Conservation (phyloP, 2,113 vertebrate species). For the Tragelaphus scriptus region DNA sequence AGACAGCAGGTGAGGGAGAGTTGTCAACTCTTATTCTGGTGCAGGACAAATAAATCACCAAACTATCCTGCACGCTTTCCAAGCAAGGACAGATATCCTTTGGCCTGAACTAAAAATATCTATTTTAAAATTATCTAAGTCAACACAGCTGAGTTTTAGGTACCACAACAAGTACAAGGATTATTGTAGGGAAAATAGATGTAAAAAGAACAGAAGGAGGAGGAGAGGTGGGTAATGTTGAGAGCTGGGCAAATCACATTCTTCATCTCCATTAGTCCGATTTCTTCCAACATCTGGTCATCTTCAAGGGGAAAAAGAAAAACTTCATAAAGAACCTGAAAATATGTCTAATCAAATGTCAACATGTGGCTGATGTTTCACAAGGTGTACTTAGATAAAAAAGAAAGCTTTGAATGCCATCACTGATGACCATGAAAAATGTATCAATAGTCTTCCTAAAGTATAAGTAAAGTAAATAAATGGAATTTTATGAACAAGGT, state of each 20-base stretch:
- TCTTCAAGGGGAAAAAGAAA: not conserved
- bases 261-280: not conserved
- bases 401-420: not conserved
- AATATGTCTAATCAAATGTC: constrained; percentile 36
- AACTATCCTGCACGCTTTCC: not conserved
- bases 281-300: not conserved
- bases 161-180: not conserved
- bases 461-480: not conserved
- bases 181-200: not conserved
- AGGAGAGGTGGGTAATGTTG: not conserved
- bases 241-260: not conserved
- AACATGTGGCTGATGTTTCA: not conserved
- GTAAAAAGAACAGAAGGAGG: not conserved
- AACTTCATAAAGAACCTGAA: constrained; percentile 8
- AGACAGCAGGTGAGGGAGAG: not conserved
- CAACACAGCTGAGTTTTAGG: not conserved
- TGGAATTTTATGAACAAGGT: not conserved
- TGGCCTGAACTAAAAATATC: not conserved
- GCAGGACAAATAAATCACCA: not conserved
- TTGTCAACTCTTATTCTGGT: not conserved
- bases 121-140: constrained; percentile 8
- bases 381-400: not conserved
- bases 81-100: not conserved
- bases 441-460: not conserved
- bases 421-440: not conserved